Percentiles rank a stretch among this genome's conserved stretches.
Conservation (phyloP, 2,797 vertebrate species). For the Schizothorax lantsangensis region DNA sequence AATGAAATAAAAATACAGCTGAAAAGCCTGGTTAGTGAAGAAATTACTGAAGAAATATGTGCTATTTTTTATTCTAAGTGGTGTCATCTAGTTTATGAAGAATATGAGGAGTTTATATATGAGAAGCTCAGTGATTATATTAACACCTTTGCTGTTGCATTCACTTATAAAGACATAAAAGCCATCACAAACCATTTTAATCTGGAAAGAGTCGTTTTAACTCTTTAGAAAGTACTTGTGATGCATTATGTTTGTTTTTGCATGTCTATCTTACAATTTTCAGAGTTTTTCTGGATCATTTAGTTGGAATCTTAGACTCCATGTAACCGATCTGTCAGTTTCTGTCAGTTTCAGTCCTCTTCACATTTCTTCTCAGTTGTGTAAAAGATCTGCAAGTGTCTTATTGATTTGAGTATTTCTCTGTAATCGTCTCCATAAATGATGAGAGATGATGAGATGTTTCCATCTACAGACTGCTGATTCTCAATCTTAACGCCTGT, state of each 20-base stretch:
- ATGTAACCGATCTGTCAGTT: too few relatives aligned
- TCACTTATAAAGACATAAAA: fast-evolving
- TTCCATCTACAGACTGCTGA: too few relatives aligned
- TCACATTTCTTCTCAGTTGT: too few relatives aligned
- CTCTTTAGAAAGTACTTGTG: neutral
- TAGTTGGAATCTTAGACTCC: too few relatives aligned
- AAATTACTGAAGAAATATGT: neutral
- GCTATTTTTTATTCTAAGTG: fast-evolving
- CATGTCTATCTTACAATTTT: too few relatives aligned
- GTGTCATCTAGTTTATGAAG: neutral
- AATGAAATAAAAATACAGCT: neutral
- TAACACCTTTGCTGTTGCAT: neutral
- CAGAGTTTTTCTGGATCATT: too few relatives aligned
- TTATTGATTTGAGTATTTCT: too few relatives aligned
- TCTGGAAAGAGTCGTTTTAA: neutral
- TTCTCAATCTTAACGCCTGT: too few relatives aligned
- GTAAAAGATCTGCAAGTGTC: too few relatives aligned
- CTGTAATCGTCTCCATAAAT: too few relatives aligned
- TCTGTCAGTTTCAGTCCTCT: too few relatives aligned
- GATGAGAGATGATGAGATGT: too few relatives aligned
- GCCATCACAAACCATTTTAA: neutral
- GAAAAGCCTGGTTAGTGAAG: neutral
- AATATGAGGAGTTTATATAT: neutral
- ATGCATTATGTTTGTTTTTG: neutral
- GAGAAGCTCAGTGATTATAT: neutral